Conservation (phyloP, 2,888 invertebrate species). For the Yponomeuta plumbellus region DNA sequence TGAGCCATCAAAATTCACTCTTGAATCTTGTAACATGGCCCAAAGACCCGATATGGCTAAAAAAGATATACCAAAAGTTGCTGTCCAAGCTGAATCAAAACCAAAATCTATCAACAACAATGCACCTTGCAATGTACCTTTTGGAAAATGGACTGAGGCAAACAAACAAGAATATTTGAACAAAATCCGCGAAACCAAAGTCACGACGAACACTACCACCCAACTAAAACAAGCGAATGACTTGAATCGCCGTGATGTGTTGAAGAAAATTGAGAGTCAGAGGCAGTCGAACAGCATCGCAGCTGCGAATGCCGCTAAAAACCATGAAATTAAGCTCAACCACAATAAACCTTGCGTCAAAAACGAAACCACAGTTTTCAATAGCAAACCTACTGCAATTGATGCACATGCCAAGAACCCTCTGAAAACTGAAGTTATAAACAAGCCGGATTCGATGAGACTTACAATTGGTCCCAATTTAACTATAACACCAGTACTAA, state of each 20-base stretch:
- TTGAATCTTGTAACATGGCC: not conserved
- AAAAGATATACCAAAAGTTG: slow-evolving; percentile 15
- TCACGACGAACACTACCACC: slow-evolving; percentile 48
- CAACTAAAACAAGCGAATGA: slow-evolving; percentile 67
- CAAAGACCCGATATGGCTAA: slow-evolving; percentile 15
- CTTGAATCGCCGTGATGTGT: slow-evolving; percentile 62
- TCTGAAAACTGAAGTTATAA: slow-evolving; percentile 28
- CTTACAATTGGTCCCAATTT: not conserved
- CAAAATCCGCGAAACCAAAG: slow-evolving; percentile 60
- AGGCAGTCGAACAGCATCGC: slow-evolving; percentile 35
- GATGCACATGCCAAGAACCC: slow-evolving; percentile 32
- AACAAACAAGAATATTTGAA: slow-evolving; percentile 65
- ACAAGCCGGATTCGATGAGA: not conserved
- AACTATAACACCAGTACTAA: not conserved
- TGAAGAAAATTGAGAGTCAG: slow-evolving; percentile 65
- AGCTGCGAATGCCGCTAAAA: slow-evolving; percentile 36
- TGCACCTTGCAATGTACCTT: slow-evolving; percentile 44
- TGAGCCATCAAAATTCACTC: not conserved
- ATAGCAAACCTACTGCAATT: slow-evolving; percentile 31
- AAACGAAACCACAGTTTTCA: slow-evolving; percentile 47
- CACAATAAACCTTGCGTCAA: slow-evolving; percentile 40
- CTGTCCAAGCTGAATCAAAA: slow-evolving; percentile 17
- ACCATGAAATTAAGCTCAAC: slow-evolving; percentile 32
- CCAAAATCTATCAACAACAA: slow-evolving; percentile 43
- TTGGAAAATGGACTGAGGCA: slow-evolving; percentile 68